Evolutionary conservation across 1,140 invertebrate genomes (phyloP).

Genomic region (Achatina immaculata): DNA sequence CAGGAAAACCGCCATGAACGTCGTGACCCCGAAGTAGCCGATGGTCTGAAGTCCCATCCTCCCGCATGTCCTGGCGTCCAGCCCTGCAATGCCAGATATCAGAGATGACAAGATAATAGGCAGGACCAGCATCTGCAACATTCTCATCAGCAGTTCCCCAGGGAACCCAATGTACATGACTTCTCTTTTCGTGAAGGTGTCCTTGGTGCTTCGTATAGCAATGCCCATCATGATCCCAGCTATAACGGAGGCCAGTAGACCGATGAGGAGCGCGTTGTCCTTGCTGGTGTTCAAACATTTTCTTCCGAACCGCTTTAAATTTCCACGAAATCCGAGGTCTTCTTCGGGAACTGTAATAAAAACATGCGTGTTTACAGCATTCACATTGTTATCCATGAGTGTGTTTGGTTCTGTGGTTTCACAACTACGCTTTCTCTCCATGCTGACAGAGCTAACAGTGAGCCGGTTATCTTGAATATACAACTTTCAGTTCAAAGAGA

Average conservation of each 20-base stretch:
- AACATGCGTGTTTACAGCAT: constrained; percentile 60
- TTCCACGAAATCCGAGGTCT: constrained; percentile 37
- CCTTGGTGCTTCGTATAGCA: constrained; percentile 44
- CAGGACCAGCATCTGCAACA: constrained; percentile 73
- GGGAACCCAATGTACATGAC: constrained; percentile 71
- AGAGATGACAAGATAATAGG: constrained; percentile 73
- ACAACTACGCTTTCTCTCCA: constrained; percentile 13
- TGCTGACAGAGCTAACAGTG: background rate
- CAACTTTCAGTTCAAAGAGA: background rate
- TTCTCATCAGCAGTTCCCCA: constrained; percentile 73
- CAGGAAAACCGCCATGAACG: constrained; percentile 74
- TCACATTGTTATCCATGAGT: constrained; percentile 38
- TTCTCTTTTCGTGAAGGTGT: constrained; percentile 54
- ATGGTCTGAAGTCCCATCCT: constrained; percentile 78
- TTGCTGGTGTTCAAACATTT: constrained; percentile 55
- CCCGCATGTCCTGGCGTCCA: constrained; percentile 68
- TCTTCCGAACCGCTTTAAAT: constrained; percentile 40
- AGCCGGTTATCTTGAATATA: background rate
- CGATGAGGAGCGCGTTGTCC: constrained; percentile 61
- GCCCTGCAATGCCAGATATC: constrained; percentile 67
- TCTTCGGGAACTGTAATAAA: constrained; percentile 50
- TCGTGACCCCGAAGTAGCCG: constrained; percentile 91
- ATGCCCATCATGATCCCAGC: constrained; percentile 59
- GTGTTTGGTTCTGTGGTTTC: background rate
- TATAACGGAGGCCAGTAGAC: constrained; percentile 61